A percentile compares a stretch with the other conserved stretches of the same genome.
Evolutionary conservation across 2,797 vertebrate genomes (phyloP).

Genomic region (Arctocebus calabarensis): DNA sequence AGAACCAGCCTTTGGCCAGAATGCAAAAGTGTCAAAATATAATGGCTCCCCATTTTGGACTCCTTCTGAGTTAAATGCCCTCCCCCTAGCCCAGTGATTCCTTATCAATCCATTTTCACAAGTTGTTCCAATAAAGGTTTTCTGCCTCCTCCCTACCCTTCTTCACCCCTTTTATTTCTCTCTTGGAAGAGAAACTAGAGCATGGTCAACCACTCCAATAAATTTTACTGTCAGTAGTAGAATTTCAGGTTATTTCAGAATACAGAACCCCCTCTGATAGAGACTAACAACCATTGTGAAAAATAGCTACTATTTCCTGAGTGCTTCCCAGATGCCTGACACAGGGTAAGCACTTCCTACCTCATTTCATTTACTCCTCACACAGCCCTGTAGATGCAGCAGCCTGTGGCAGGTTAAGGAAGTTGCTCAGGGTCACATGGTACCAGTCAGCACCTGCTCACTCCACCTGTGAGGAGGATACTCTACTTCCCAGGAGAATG

Average conservation of each 20-base stretch:
- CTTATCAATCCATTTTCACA: neutral
- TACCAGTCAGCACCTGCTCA: neutral
- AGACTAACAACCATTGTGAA: neutral
- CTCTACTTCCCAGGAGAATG: neutral
- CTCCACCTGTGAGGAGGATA: neutral
- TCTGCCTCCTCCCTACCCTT: neutral
- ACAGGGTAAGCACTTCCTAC: neutral
- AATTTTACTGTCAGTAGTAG: neutral
- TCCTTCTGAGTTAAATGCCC: neutral
- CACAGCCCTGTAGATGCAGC: neutral
- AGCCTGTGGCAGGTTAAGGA: neutral
- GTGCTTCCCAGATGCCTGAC: neutral
- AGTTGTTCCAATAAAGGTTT: neutral
- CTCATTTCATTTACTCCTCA: neutral
- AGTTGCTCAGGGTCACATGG: neutral
- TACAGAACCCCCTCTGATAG: neutral
- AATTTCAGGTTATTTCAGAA: neutral
- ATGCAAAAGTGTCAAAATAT: neutral
- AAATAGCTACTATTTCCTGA: neutral
- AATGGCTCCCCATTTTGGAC: neutral
- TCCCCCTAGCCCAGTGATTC: neutral
- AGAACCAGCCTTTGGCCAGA: neutral
- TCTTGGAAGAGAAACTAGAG: conserved; percentile 12
- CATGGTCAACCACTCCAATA: neutral
- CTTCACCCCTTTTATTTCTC: neutral